Evolutionary conservation across 2,888 invertebrate genomes (phyloP).

Genomic region (Apamea epomidion): DNA sequence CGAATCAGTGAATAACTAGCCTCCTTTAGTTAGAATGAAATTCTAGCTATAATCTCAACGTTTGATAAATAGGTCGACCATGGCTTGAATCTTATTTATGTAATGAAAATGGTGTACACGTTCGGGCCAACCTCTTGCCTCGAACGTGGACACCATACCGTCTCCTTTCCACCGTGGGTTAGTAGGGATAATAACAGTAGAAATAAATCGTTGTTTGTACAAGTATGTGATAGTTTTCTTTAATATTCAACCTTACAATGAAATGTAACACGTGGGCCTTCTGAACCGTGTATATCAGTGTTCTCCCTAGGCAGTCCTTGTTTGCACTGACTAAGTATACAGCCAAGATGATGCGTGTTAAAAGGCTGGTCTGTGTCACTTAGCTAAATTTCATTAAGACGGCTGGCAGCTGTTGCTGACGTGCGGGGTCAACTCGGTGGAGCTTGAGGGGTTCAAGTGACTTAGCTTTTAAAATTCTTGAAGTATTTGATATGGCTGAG

Average conservation of each 20-base stretch:
- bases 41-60: neutral
- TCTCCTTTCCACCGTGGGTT: neutral
- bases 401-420: neutral
- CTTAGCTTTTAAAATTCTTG: neutral
- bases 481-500: neutral
- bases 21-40: neutral
- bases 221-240: neutral
- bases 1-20: neutral
- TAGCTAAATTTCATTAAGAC: conserved; percentile 9
- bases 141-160: neutral
- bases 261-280: conserved; percentile 6
- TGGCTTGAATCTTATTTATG: neutral
- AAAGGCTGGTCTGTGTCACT: conserved; percentile 1
- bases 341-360: conserved; percentile 28
- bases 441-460: neutral
- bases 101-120: neutral
- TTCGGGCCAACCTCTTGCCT: neutral
- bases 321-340: conserved; percentile 22
- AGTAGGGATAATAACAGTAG: neutral
- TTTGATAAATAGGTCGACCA: neutral
- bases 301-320: neutral
- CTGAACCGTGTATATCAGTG: neutral
- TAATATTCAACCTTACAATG: neutral
- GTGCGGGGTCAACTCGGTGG: too few species aligned
- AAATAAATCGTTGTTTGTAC: neutral